phyloP scores from a whole-genome alignment of 2,888 invertebrate genomes.

The Temnothorax rugatulus region DNA sequence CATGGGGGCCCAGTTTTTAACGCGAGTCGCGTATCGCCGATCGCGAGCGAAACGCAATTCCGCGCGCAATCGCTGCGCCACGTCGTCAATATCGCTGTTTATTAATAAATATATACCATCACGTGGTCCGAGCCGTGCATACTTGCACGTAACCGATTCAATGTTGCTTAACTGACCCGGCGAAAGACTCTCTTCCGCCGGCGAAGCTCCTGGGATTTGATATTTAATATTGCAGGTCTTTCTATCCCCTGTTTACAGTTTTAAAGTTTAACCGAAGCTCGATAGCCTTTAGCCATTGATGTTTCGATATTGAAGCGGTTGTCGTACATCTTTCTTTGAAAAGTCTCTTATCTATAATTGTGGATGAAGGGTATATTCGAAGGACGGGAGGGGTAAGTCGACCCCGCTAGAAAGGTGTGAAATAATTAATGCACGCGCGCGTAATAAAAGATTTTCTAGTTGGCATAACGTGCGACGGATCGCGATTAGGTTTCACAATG shows the following conservation, averaged over 20 bases:
- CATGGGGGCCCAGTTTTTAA: constrained; percentile 64
- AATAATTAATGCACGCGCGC: constrained; percentile 25
- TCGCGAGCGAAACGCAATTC: constrained; percentile 7
- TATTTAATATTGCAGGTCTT: neutral
- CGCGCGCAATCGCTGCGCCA: neutral
- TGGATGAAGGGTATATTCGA: neutral
- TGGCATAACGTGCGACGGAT: constrained; percentile 9
- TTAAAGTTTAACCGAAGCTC: neutral
- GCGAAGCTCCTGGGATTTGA: neutral
- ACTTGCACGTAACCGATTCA: neutral
- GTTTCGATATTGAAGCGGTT: neutral
- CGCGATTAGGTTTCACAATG: constrained; percentile 35
- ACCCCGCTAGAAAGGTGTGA: neutral
- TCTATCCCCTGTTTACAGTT: neutral
- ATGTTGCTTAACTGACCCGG: neutral
- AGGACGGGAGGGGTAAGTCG: neutral
- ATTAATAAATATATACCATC: constrained; percentile 23
- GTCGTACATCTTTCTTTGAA: constrained; percentile 13
- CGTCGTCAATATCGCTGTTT: constrained; percentile 9
- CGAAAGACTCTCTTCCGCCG: neutral
- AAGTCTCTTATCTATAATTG: neutral
- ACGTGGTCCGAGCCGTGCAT: neutral
- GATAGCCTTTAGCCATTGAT: neutral
- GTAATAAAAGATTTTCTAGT: neutral
- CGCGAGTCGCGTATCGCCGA: constrained; percentile 7